Percentiles rank a stretch among this genome's conserved stretches.
Evolutionary conservation across 2,888 invertebrate genomes (phyloP).

Genomic region (Heliconius aoede): DNA sequence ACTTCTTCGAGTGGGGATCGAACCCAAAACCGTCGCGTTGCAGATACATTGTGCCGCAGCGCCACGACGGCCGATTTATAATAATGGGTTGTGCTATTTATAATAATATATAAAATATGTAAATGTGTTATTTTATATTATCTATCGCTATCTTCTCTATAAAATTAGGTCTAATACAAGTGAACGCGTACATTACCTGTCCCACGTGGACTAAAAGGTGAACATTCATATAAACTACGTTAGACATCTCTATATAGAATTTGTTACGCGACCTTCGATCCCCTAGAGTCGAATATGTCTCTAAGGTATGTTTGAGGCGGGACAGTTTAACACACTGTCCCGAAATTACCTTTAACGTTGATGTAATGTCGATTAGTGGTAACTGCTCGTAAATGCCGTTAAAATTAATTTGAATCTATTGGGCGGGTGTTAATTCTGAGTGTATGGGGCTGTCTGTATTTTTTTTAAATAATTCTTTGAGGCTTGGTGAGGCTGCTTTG

Average conservation of each 20-base stretch:
- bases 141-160: background rate
- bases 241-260: constrained; percentile 11
- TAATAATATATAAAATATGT: background rate
- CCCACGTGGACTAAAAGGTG: constrained; percentile 14
- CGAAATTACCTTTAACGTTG: background rate
- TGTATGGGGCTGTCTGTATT: background rate
- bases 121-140: background rate
- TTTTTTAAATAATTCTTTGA: background rate
- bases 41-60: too few species aligned
- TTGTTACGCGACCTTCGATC: constrained; percentile 24
- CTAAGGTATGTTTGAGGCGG: constrained; percentile 27
- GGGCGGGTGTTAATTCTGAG: background rate
- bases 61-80: too few species aligned
- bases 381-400: background rate
- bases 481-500: too few species aligned
- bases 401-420: background rate
- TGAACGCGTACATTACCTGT: constrained; percentile 14
- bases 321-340: constrained; percentile 26
- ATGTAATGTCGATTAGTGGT: constrained; percentile 8
- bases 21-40: too few species aligned
- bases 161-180: background rate
- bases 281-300: constrained; percentile 29
- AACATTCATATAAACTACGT: constrained; percentile 18
- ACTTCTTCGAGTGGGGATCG: too few species aligned
- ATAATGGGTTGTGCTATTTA: too few species aligned